Percentiles rank a stretch among this genome's conserved stretches.
phyloP scores from a whole-genome alignment of 2,113 vertebrate genomes.

The Bubalus kerabau region DNA sequence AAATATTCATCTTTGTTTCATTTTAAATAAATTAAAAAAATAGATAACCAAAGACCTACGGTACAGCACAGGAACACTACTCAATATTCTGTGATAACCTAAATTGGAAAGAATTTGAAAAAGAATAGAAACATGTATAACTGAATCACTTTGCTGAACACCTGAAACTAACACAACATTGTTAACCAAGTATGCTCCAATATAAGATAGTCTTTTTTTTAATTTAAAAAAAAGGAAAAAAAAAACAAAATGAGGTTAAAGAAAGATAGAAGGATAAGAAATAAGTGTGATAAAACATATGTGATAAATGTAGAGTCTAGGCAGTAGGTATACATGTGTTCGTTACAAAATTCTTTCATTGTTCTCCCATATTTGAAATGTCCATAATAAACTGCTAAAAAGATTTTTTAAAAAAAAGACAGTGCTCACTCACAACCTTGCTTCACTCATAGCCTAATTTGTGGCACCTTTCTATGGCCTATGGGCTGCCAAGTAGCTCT shows the following conservation, averaged over 20 bases:
- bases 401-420: not conserved
- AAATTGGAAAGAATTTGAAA: not conserved
- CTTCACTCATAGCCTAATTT: not conserved
- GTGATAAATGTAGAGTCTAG: not conserved
- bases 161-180: not conserved
- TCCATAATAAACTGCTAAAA: not conserved
- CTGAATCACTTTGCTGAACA: not conserved
- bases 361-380: not conserved
- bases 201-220: not conserved
- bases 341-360: not conserved
- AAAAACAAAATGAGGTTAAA: not conserved
- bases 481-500: not conserved
- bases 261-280: not conserved
- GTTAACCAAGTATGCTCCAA: not conserved
- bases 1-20: not conserved
- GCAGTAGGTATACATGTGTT: not conserved
- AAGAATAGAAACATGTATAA: not conserved
- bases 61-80: not conserved
- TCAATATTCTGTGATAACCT: not conserved
- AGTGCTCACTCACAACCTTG: not conserved
- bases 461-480: not conserved
- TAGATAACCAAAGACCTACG: not conserved
- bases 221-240: not conserved
- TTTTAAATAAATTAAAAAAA: not conserved
- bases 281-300: not conserved